phyloP scores from a whole-genome alignment of 2,113 vertebrate genomes.

The Nothoprocta perdicaria region DNA sequence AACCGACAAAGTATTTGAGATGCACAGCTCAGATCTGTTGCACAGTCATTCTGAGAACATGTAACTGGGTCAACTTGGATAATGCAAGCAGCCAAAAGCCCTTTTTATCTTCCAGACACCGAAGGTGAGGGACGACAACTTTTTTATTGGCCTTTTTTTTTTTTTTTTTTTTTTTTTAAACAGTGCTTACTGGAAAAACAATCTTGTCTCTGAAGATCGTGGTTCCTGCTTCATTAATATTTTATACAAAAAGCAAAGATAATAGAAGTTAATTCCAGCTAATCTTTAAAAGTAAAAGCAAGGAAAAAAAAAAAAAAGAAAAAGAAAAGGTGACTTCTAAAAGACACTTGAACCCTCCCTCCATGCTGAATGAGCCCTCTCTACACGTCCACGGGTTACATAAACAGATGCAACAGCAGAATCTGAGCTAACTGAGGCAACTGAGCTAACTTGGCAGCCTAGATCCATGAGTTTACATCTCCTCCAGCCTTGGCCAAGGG shows the following conservation, averaged over 20 bases:
- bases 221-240: background rate
- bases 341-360: background rate
- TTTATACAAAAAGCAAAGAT: constrained; percentile 19
- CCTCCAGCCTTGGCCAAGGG: background rate
- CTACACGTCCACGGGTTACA: background rate
- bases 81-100: background rate
- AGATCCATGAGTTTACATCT: background rate
- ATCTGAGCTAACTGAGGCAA: background rate
- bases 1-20: constrained; percentile 1
- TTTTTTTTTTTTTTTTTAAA: background rate
- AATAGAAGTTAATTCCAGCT: background rate
- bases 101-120: background rate
- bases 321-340: background rate
- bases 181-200: background rate
- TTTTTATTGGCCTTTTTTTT: background rate
- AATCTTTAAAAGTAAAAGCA: background rate
- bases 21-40: background rate
- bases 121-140: background rate
- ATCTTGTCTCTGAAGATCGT: background rate
- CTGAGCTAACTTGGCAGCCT: background rate
- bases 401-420: constrained; percentile 13
- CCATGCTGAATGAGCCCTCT: background rate
- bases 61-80: constrained; percentile 10
- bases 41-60: background rate
- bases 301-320: background rate